Evolutionary conservation across 2,888 invertebrate species (phyloP), one percentile per base, ranked within the genome.

Genomic region (Acanthosepion pharaonis): DNA sequence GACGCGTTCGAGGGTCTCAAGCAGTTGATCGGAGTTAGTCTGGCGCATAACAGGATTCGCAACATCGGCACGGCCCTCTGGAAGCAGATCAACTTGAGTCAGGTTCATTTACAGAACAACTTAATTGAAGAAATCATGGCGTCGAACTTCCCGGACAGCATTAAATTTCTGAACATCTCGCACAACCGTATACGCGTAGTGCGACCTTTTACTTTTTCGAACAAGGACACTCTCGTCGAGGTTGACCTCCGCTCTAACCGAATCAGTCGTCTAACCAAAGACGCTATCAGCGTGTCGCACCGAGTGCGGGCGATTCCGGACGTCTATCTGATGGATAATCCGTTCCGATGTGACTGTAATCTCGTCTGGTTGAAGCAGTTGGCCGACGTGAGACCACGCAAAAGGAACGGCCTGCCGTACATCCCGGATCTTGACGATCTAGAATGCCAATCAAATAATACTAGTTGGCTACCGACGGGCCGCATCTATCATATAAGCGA

Each of bases 1-100:
- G 64, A 94, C 55, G 94, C 94, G 59, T 94, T 94, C 64, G 94
- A 94, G 55, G 94, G 94, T 94, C 59, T 94, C 28, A 78, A 78
- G 78, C 93, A 93, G 53, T 93, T 93, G 93, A 53, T 93, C 15
- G 93, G 93, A 53, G 93, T 93, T 33, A 93, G 93, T 51, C 49
- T 93, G n/a, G 93, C 93, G 53, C 49, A n/a, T 20, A 93, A 93
- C 25, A 93, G 48, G n/a, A 93, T 93, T 9, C 48, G 51, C 28
- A 93, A 93, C 11, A 93, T 93, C 8, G 93, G 93, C n/a, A 93
- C 93, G 53, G 93, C 93, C 28, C 53, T 93, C 49, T 93, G 93
- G 93, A 93, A 93, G 93, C 93, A 93, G 93, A 49, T 53, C 28
- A 93, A 93, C 25, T 53, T 93, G 53, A 93, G 93, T 25, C 93